Conservation (phyloP, 2,113 vertebrate species). For the Dermatemys mawii region DNA sequence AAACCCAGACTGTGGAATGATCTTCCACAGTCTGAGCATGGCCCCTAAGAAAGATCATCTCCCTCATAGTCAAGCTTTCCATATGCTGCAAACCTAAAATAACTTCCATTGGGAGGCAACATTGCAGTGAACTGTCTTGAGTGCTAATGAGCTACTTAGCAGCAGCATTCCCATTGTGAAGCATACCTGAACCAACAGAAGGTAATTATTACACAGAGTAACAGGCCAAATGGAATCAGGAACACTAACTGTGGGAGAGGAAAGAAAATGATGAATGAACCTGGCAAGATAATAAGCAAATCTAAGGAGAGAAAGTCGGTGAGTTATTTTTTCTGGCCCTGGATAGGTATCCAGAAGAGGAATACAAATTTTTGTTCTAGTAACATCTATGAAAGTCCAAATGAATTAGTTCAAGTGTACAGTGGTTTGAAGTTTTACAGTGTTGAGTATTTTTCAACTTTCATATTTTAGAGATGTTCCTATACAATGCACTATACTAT, state of each 20-base stretch:
- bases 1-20: background rate
- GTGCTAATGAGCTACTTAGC: fast-evolving
- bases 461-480: background rate
- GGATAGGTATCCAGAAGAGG: background rate
- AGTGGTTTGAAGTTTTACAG: background rate
- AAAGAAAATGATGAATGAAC: background rate
- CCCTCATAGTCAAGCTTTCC: fast-evolving
- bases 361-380: background rate
- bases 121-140: background rate
- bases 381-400: background rate
- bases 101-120: background rate
- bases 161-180: background rate
- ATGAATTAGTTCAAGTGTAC: background rate
- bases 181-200: fast-evolving
- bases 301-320: background rate
- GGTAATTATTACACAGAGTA: background rate
- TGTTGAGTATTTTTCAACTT: background rate
- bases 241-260: fast-evolving
- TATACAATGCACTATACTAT: no score
- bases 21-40: fast-evolving
- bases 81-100: background rate
- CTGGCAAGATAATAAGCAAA: background rate
- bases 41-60: background rate
- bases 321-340: background rate
- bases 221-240: background rate